phyloP scores from a whole-genome alignment of 2,888 invertebrate species.

The Watsonalla binaria region DNA sequence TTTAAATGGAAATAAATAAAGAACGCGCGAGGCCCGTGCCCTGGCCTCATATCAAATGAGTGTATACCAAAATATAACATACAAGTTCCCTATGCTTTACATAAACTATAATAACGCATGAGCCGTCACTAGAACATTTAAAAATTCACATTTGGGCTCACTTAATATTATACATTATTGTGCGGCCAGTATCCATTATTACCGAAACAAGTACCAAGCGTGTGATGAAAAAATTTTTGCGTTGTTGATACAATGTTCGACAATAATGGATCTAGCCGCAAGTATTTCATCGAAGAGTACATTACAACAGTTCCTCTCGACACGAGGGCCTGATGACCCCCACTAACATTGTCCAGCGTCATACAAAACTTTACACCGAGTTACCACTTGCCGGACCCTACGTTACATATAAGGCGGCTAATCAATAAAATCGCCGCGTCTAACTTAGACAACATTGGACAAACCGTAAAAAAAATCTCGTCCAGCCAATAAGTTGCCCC shows the following conservation, averaged over 20 bases:
- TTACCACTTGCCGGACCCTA: constrained; percentile 45
- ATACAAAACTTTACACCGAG: constrained; percentile 53
- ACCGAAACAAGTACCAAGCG: not conserved
- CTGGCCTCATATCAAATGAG: constrained; percentile 47
- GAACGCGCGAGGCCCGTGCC: constrained; percentile 18
- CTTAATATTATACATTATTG: not conserved
- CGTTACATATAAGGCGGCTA: constrained; percentile 62
- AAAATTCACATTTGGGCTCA: constrained; percentile 26
- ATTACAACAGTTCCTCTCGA: constrained; percentile 42
- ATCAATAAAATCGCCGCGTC: constrained; percentile 76
- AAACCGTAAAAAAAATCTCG: constrained; percentile 56
- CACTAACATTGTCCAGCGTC: constrained; percentile 40
- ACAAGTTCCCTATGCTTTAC: constrained; percentile 74
- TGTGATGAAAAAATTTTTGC: not conserved
- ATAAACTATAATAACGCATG: constrained; percentile 74
- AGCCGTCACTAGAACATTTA: constrained; percentile 57
- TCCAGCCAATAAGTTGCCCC: constrained; percentile 28
- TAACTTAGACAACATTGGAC: constrained; percentile 62
- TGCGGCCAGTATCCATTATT: constrained; percentile 25
- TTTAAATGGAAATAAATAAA: constrained; percentile 58
- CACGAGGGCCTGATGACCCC: constrained; percentile 36
- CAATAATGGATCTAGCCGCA: constrained; percentile 16
- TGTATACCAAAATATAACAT: constrained; percentile 70
- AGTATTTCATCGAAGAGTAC: constrained; percentile 33
- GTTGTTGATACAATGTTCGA: constrained; percentile 3